phyloP scores from a whole-genome alignment of 2,888 invertebrate genomes.

The Theodoxus fluviatilis region DNA sequence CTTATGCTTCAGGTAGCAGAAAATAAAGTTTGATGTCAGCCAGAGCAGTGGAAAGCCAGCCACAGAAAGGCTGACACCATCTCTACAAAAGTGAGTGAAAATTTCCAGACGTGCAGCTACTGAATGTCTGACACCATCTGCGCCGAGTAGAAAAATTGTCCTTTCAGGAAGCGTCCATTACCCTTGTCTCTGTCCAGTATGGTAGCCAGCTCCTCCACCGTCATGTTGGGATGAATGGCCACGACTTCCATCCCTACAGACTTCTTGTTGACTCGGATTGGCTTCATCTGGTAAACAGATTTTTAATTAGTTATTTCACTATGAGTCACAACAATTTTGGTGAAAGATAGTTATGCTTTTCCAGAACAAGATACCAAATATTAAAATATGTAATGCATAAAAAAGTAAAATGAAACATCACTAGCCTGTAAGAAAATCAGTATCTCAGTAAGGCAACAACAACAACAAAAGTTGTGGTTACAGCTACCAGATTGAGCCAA shows the following conservation, averaged over 20 bases:
- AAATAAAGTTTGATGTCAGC: not conserved
- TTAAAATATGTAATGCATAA: not conserved
- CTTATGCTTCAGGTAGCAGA: too few relatives aligned
- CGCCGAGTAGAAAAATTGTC: not conserved
- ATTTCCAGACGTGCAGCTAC: not conserved
- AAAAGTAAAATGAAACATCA: not conserved
- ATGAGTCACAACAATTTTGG: not conserved
- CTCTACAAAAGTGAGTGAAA: not conserved
- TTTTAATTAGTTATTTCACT: not conserved
- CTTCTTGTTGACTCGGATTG: slow-evolving; percentile 30
- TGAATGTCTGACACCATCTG: not conserved
- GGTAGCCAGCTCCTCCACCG: slow-evolving; percentile 77
- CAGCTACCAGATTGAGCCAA: too few relatives aligned
- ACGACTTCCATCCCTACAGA: slow-evolving; percentile 31
- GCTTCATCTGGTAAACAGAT: slow-evolving; percentile 26
- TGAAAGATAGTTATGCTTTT: too few relatives aligned
- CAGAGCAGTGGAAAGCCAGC: not conserved
- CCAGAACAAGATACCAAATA: not conserved
- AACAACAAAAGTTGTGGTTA: too few relatives aligned
- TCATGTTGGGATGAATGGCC: slow-evolving; percentile 80
- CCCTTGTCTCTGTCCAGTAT: slow-evolving; percentile 74
- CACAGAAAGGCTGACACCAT: not conserved
- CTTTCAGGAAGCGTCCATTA: slow-evolving; percentile 54
- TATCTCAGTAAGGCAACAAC: too few relatives aligned
- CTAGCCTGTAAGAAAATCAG: too few relatives aligned